Evolutionary conservation across 2,888 invertebrate species (phyloP), one percentile per base, ranked within the genome.

Genomic region (Polyommatus iphigenia): DNA sequence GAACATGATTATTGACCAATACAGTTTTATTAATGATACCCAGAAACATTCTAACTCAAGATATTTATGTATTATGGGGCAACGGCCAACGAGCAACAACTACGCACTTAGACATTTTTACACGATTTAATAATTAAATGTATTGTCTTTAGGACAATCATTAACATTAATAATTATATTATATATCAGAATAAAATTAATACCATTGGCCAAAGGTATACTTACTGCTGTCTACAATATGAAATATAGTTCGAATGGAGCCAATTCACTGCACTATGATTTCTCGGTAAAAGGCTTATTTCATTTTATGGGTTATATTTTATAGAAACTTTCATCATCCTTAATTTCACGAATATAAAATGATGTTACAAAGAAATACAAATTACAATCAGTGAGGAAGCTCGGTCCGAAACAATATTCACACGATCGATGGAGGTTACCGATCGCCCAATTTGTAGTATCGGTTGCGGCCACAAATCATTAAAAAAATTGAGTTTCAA

Each of bases 391-490:
- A 79, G 54, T 77, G 79, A 82, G 85, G 83, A 85, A 84, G 83
- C 82, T 81, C 83, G 85, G 83, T 82, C 81, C 82, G 83, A 88
- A 85, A 89, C 89, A 85, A 89, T 88, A 89, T 92, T 94, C 93
- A 92, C 93, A 93, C 91, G 92, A 89, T 88, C 88, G 86, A 86
- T 86, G 85, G 85, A 85, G 86, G 85, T 87, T 88, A 87, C 87
- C 87, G 91, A 91, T 91, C 90, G 84, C 87, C 92, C 92, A 93
- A 93, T 93, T 93, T 93, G 80, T 83, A 84, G 87, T 90, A 92
- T 92, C 91, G 91, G 88, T 89, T 91, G 91, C 89, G 87, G 89
- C 91, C 84, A 91, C 90, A 89, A 90, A 92, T 92, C 91, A 91
- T 91, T 89, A 90, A 92, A 92, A 92, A 92, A 91, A 91, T 90